Evolutionary conservation across 2,113 vertebrate genomes (phyloP), one percentile per base, ranked within the genome.

Genomic region (Bufo bufo): DNA sequence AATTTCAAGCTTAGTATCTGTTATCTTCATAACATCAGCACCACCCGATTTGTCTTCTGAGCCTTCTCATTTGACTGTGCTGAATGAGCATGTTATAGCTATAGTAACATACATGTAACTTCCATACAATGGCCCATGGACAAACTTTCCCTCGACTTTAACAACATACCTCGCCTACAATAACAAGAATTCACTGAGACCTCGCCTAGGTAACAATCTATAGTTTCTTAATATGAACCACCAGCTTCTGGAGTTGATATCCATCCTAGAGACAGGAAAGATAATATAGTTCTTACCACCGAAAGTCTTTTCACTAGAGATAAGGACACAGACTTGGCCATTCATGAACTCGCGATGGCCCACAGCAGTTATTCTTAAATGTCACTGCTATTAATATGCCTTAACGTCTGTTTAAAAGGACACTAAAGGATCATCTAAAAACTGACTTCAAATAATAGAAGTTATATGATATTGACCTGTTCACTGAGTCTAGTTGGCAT

Each of bases 111-210:
- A 43, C 43, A 74, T 74, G 43, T 20, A 75, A 50, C 78, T 17
- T 52, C 65, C 20, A 71, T 69, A 71, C 20, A 20, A 33, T 23
- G 11, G 49, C 43, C n/a, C 80, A 65, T 11, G 14, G 82, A 84
- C 82, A 54, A 71, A 54, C 82, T 6, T 65, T 66, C 20, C n/a
- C 49, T 54, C 82, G 71, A 52, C 11, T 54, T 23, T 49, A 16
- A 54, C 82, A 54, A 84, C 82, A 84, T 84, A 69, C 82, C 49
- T 84, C 12, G 54, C 63, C 82, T 71, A 52, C 82, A 54, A 33
- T 52, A 84, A 17, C n/a, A 84, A 14, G 33, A 23, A 16, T 23
- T 14, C 47, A 69, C 81, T n/a, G 23, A 83, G 63, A 71, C 61
- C 16, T 84, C 3, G 8, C 19, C 47, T 13, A 66, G n/a, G 49